Conservation (phyloP, 2,888 invertebrate species). For the Tortricodes alternella region DNA sequence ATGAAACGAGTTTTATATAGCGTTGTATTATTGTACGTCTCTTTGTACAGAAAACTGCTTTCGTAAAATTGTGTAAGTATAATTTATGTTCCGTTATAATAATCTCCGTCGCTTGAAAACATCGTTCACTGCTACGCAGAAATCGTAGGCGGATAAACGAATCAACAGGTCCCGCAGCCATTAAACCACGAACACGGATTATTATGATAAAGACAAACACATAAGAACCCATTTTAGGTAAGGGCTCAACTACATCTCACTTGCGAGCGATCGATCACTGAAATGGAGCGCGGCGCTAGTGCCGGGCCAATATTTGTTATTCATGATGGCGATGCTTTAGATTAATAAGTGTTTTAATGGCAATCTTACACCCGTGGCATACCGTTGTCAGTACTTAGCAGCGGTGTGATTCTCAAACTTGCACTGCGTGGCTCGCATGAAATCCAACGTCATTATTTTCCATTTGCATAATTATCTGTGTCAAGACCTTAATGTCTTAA, state of each 20-base stretch:
- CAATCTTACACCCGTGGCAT: too few species aligned
- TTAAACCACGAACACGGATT: neutral
- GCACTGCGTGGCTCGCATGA: too few species aligned
- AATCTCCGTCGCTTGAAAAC: neutral
- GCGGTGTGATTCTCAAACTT: too few species aligned
- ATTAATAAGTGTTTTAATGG: slow-evolving; percentile 11
- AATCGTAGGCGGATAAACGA: neutral
- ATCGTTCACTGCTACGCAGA: too few species aligned
- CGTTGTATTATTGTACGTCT: too few species aligned
- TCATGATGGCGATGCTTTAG: slow-evolving; percentile 1
- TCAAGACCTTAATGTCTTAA: too few species aligned
- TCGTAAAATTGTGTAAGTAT: too few species aligned
- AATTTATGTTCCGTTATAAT: neutral
- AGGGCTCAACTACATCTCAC: slow-evolving; percentile 1
- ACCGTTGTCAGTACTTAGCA: too few species aligned
- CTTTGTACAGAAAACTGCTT: too few species aligned
- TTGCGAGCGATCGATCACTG: slow-evolving; percentile 19
- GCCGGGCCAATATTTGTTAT: slow-evolving; percentile 19
- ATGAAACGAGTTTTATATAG: too few species aligned
- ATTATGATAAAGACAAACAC: slow-evolving; percentile 5
- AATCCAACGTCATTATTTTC: too few species aligned
- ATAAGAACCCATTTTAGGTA: slow-evolving; percentile 2
- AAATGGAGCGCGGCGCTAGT: neutral
- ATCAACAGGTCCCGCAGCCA: slow-evolving; percentile 5
- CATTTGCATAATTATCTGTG: too few species aligned